Percentiles rank a stretch among this genome's conserved stretches.
Evolutionary conservation across 2,888 invertebrate genomes (phyloP).

Genomic region (Ligdia adustata): DNA sequence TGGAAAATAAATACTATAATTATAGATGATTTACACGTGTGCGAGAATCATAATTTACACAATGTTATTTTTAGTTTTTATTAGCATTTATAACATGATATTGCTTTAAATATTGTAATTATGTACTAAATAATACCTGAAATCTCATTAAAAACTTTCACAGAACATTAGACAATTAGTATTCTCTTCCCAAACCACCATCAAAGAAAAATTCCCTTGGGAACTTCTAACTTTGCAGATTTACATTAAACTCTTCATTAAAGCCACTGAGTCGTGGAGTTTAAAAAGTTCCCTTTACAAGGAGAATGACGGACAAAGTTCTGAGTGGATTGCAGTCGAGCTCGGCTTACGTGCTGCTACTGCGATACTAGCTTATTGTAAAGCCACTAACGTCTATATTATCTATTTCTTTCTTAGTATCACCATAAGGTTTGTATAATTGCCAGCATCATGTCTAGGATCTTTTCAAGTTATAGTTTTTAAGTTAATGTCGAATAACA

Average conservation of each 20-base stretch:
- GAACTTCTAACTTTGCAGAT: conserved; percentile 4
- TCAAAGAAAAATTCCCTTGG: conserved; percentile 6
- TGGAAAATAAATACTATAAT: no score
- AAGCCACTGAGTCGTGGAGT: conserved; percentile 8
- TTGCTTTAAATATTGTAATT: no score
- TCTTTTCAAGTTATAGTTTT: no score
- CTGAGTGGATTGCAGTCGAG: conserved; percentile 19
- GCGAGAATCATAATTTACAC: no score
- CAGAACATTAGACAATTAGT: conserved; percentile 5
- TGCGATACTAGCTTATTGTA: neutral
- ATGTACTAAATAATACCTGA: no score
- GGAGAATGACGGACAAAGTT: conserved; percentile 18
- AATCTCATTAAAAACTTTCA: conserved; percentile 1
- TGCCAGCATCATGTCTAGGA: no score
- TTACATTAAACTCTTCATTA: conserved; percentile 17
- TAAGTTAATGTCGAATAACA: neutral
- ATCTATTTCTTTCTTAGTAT: no score
- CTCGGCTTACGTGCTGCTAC: conserved; percentile 3
- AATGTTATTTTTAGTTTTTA: no score
- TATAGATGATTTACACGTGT: no score
- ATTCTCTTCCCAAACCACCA: conserved; percentile 6
- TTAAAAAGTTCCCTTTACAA: conserved; percentile 15
- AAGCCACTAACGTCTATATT: neutral
- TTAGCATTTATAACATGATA: no score
- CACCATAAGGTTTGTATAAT: no score